Conservation (phyloP, 2,888 invertebrate genomes). For the Napeogenes inachia region DNA sequence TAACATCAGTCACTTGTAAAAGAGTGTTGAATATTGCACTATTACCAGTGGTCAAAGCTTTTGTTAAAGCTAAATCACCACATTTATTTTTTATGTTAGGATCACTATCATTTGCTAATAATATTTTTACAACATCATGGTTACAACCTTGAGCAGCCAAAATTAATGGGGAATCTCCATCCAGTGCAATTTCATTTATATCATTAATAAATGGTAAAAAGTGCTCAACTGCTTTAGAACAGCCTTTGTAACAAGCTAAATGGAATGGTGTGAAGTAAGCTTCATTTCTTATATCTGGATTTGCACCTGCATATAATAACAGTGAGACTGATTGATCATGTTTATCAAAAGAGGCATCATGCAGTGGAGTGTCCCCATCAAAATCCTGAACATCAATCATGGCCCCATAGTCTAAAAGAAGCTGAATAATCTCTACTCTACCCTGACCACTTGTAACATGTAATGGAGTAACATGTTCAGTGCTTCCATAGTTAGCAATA, state of each 20-base stretch:
- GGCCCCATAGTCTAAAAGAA: constrained; percentile 62
- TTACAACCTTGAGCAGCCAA: constrained; percentile 52
- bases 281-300: constrained; percentile 60
- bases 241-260: constrained; percentile 63
- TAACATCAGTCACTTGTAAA: constrained; percentile 47
- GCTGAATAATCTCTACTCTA: constrained; percentile 53
- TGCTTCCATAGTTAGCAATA: constrained; percentile 66
- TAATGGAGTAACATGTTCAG: constrained; percentile 67
- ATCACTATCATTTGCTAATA: constrained; percentile 60
- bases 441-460: constrained; percentile 64
- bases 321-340: constrained; percentile 50
- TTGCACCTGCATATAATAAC: constrained; percentile 63
- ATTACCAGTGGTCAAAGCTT: constrained; percentile 54
- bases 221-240: constrained; percentile 47
- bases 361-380: constrained; percentile 71
- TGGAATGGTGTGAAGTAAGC: constrained; percentile 62
- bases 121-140: constrained; percentile 53
- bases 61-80: constrained; percentile 55
- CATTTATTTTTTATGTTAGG: constrained; percentile 54
- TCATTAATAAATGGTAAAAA: constrained; percentile 58
- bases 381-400: constrained; percentile 65
- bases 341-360: constrained; percentile 58
- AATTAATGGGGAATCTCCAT: constrained; percentile 60
- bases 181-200: constrained; percentile 51
- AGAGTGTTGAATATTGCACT: constrained; percentile 52